Evolutionary conservation across 2,113 vertebrate genomes (phyloP), one percentile per base, ranked within the genome.

Genomic region (Lycaon pictus): DNA sequence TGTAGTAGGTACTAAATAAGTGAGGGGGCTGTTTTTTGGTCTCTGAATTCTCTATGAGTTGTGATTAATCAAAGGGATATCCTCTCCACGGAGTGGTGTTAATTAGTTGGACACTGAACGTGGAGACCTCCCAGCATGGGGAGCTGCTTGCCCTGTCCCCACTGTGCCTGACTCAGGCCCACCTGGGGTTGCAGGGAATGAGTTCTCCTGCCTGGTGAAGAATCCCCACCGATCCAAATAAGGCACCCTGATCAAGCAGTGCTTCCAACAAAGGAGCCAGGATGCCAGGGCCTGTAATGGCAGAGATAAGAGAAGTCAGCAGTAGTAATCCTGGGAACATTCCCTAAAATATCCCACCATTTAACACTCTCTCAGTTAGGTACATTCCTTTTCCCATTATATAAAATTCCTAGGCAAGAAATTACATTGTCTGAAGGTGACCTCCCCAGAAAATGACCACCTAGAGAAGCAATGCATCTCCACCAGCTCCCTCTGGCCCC

Each of bases 91-190:
- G 87, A 90, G 87, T 77, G 65, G 76, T 58, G 89, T 84, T 96
- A 97, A 97, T 97, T 96, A 97, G 56, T 62, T 92, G 77, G 77
- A 88, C 65, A 77, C 48, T 97, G 96, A 91, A 88, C 81, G 71
- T 55, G 48, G 89, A 97, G 63, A 84, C 89, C 93, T 96, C 72
- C 58, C 89, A 93, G 89, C 23, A 17, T 12, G 51, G 35, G 80
- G 80, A 80, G 23, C 93, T 89, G 20, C 55, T 53, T 6, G 25
- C 37, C 79, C 48, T 81, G 10, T n/a, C 48, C 92, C 90, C 74
- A 29, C 69, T 51, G 63, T 81, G 74, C 74, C 93, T 90, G 83
- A 71, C 91, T 87, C 96, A 63, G 77, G 58, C 51, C 65, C 8
- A 0, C 90, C 84, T 84, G 63, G 69, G 63, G 60, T 53, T 82